Evolutionary conservation across 1,140 invertebrate species (phyloP).

Genomic region (Lordiphosa clarofinis): DNA sequence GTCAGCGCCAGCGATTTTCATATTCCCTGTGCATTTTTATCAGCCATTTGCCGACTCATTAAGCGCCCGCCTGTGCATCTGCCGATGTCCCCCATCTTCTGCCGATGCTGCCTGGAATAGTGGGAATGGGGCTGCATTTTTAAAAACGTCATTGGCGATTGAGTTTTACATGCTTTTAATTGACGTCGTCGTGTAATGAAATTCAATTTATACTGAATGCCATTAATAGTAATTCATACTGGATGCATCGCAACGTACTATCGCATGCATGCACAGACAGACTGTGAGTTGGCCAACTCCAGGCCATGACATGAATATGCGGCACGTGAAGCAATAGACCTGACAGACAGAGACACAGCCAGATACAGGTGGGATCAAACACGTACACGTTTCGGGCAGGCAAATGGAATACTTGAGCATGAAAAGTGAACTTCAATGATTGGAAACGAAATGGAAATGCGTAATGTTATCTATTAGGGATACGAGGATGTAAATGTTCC

Average conservation of each 20-base stretch:
- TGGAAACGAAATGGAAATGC: constrained; percentile 15
- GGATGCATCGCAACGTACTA: constrained; percentile 28
- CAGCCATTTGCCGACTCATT: constrained; percentile 78
- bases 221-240: constrained; percentile 73
- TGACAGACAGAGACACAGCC: no score
- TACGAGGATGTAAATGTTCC: constrained; percentile 4
- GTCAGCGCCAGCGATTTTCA: constrained; percentile 60
- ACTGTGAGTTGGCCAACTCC: constrained; percentile 13
- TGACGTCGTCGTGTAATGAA: constrained; percentile 78
- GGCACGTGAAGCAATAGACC: constrained; percentile 25
- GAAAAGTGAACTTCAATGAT: constrained; percentile 5
- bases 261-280: constrained; percentile 6
- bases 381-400: constrained; percentile 10
- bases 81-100: constrained; percentile 6
- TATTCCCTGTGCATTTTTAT: constrained; percentile 71
- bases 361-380: background rate
- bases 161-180: constrained; percentile 79
- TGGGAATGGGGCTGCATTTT: constrained; percentile 53
- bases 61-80: constrained; percentile 30
- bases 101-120: background rate
- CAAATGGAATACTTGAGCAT: constrained; percentile 16
- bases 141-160: constrained; percentile 72
- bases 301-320: constrained; percentile 36
- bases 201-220: constrained; percentile 72
- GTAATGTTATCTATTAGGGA: background rate